Evolutionary conservation across 2,113 vertebrate species (phyloP).

Genomic region (Microtus richardsoni): DNA sequence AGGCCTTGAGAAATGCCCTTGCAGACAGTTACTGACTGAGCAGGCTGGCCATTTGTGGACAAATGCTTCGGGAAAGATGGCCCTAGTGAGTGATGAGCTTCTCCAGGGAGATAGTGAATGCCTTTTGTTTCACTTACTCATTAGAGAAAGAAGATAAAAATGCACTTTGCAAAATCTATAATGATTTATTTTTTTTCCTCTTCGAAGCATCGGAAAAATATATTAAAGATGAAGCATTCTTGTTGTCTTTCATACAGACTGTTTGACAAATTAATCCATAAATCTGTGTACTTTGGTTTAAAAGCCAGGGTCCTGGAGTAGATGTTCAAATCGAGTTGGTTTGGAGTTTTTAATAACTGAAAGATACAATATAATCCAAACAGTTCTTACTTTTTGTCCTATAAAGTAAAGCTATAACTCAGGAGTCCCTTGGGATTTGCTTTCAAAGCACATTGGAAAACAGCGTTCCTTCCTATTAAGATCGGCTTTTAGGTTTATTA

Average conservation of each 20-base stretch:
- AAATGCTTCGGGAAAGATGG: neutral
- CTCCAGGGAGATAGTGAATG: conserved; percentile 11
- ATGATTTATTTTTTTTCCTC: conserved; percentile 53
- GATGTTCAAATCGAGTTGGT: neutral
- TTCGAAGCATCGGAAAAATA: conserved; percentile 18
- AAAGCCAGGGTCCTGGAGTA: neutral
- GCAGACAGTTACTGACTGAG: neutral
- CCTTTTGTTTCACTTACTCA: conserved; percentile 57
- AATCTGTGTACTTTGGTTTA: neutral
- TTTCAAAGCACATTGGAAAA: conserved; percentile 21
- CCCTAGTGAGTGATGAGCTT: conserved; percentile 44
- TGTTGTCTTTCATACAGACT: neutral
- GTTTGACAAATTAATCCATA: conserved; percentile 41
- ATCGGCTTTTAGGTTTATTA: conserved; percentile 10
- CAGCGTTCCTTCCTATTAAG: neutral
- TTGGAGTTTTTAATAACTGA: conserved; percentile 3
- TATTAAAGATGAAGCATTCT: neutral
- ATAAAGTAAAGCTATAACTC: conserved; percentile 1
- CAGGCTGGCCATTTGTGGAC: neutral
- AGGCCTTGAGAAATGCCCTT: neutral
- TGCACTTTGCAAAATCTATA: conserved; percentile 50
- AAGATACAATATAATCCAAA: neutral
- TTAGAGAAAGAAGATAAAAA: conserved; percentile 50
- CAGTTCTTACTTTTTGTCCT: conserved; percentile 39
- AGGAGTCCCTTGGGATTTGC: conserved; percentile 1